phyloP scores from a whole-genome alignment of 2,797 vertebrate species.

The Clarias fuscus region DNA sequence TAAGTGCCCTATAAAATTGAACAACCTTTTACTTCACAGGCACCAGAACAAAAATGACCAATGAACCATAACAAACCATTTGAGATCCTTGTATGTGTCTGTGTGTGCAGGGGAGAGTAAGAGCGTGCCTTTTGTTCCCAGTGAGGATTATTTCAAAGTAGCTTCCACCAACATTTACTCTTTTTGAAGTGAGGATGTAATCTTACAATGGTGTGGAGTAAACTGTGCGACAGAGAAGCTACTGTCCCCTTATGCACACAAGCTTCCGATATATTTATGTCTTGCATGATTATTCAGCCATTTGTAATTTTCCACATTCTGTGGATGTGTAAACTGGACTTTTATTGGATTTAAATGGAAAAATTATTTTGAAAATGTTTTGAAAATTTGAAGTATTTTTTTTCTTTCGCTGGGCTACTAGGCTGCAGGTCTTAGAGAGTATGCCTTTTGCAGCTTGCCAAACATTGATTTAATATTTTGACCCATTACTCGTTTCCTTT shows the following conservation, averaged over 20 bases:
- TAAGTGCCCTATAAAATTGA: constrained; percentile 15
- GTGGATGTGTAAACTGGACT: background rate
- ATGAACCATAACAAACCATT: constrained; percentile 33
- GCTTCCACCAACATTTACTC: background rate
- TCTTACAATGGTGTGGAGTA: background rate
- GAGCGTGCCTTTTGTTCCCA: constrained; percentile 1
- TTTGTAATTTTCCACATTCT: background rate
- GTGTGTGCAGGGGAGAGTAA: constrained; percentile 2
- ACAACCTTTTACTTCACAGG: constrained; percentile 32
- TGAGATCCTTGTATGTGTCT: background rate
- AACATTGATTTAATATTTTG: background rate
- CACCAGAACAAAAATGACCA: constrained; percentile 28
- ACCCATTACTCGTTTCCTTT: background rate
- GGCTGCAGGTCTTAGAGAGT: background rate
- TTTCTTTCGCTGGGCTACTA: background rate
- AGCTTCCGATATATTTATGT: background rate
- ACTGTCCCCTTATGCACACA: background rate
- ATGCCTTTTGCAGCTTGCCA: background rate
- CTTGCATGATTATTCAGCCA: background rate
- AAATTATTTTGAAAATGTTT: background rate
- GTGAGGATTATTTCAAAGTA: background rate
- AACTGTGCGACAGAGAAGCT: background rate
- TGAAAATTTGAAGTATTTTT: background rate
- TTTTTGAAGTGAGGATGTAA: background rate
- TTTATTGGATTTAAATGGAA: background rate